Percentiles rank a stretch among this genome's conserved stretches.
Evolutionary conservation across 2,888 invertebrate genomes (phyloP).

Genomic region (Agonopterix arenella): DNA sequence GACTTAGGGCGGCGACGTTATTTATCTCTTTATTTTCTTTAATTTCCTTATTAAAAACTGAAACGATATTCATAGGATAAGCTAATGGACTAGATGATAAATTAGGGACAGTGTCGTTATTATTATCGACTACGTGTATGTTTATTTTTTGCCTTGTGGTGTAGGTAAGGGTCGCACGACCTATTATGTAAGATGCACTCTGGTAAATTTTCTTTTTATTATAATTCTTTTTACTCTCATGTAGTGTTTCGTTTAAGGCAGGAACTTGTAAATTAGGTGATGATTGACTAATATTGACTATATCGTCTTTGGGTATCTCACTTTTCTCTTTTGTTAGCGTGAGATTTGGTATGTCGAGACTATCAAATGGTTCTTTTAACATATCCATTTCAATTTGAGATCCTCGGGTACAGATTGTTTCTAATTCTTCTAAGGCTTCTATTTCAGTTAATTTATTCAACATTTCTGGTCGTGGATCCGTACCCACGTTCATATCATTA

Average conservation of each 20-base stretch:
- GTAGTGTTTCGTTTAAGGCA: conserved; percentile 20
- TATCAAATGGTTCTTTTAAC: conserved; percentile 42
- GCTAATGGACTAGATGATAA: conserved; percentile 37
- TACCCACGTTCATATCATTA: conserved; percentile 33
- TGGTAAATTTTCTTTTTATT: conserved; percentile 30
- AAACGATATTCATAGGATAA: conserved; percentile 59
- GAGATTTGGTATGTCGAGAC: conserved; percentile 63
- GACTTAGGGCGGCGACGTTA: conserved; percentile 12
- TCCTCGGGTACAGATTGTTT: background rate
- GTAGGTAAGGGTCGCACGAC: conserved; percentile 57
- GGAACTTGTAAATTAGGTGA: conserved; percentile 41
- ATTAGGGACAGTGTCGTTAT: conserved; percentile 31
- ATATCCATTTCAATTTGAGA: conserved; percentile 27
- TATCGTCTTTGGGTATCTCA: conserved; percentile 35
- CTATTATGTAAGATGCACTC: conserved; percentile 50
- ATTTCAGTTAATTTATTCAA: conserved; percentile 1
- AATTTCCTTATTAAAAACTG: conserved; percentile 52
- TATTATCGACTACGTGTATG: conserved; percentile 50
- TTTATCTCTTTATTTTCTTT: conserved; percentile 20
- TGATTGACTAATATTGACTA: conserved; percentile 32
- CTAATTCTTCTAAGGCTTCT: background rate
- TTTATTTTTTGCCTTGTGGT: conserved; percentile 60
- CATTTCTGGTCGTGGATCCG: conserved; percentile 24
- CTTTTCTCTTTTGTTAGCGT: conserved; percentile 50
- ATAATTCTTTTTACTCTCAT: conserved; percentile 20